These are phyloP conservation scores for Caenorhabditis tropicalis DNA, from an alignment of 1,140 invertebrate species.

Conservation along the genomic window DNA sequence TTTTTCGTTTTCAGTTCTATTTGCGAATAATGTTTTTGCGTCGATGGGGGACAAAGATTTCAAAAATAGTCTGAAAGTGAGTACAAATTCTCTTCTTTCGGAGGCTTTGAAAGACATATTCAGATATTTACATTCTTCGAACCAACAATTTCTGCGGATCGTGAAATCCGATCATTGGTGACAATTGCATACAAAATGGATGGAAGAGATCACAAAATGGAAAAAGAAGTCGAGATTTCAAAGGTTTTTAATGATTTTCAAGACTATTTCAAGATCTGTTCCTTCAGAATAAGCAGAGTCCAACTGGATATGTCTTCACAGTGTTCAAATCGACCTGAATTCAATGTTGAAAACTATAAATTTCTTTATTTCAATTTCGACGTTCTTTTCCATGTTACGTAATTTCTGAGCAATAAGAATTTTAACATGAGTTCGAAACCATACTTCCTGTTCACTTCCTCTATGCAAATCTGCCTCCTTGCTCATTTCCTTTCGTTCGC, in stretches of 20 bases:
- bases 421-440: not conserved
- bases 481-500: slow-evolving; percentile 12
- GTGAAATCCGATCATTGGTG: not conserved
- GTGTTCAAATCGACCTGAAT: not conserved
- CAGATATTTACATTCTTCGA: slow-evolving; percentile 1
- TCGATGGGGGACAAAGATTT: not conserved
- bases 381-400: too few species aligned
- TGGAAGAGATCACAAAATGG: not conserved
- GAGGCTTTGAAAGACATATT: not conserved
- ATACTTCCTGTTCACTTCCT: not conserved
- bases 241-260: not conserved
- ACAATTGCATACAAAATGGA: not conserved
- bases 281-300: not conserved
- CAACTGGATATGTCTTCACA: not conserved
- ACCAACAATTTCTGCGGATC: not conserved
- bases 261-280: not conserved
- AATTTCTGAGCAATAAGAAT: too few species aligned
- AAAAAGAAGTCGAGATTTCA: not conserved
- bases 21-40: slow-evolving; percentile 7
- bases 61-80: slow-evolving; percentile 4
- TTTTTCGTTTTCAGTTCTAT: not conserved
- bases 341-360: too few species aligned
- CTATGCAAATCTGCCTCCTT: not conserved
- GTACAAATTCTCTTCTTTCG: not conserved
- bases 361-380: too few species aligned